phyloP scores from a whole-genome alignment of 2,888 invertebrate species.

The Tenthredo scrophulariae region DNA sequence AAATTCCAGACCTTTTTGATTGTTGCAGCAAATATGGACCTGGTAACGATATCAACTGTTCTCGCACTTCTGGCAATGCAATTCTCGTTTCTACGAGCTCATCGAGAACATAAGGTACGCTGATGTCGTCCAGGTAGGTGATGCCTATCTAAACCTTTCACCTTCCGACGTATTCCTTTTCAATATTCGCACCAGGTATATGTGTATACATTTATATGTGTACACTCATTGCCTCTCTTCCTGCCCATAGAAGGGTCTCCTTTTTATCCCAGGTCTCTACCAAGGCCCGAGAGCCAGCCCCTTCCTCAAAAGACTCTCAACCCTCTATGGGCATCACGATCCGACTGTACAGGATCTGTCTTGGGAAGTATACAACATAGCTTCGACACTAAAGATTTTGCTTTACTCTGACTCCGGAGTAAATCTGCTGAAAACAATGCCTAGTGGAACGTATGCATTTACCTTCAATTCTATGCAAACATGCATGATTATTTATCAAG shows the following conservation, averaged over 20 bases:
- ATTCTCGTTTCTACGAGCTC: conserved; percentile 68
- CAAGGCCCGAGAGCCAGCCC: conserved; percentile 36
- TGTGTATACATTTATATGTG: conserved; percentile 12
- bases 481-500: not conserved
- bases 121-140: conserved; percentile 52
- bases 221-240: conserved; percentile 36
- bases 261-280: conserved; percentile 17
- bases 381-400: conserved; percentile 33
- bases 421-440: conserved; percentile 18
- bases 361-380: not conserved
- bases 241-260: conserved; percentile 50
- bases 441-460: not conserved
- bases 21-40: conserved; percentile 71
- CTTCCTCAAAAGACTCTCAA: conserved; percentile 40
- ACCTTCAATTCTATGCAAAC: not conserved
- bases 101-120: conserved; percentile 76
- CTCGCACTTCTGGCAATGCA: conserved; percentile 67
- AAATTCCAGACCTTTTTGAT: conserved; percentile 51
- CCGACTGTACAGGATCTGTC: conserved; percentile 32
- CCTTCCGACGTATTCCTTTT: conserved; percentile 36
- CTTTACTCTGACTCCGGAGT: not conserved
- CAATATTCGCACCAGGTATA: conserved; percentile 37
- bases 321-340: conserved; percentile 46
- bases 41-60: conserved; percentile 64
- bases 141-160: conserved; percentile 49